These are phyloP conservation scores for Ypsolopha scabrella DNA, from an alignment of 2,888 invertebrate species.

Conservation along the genomic window DNA sequence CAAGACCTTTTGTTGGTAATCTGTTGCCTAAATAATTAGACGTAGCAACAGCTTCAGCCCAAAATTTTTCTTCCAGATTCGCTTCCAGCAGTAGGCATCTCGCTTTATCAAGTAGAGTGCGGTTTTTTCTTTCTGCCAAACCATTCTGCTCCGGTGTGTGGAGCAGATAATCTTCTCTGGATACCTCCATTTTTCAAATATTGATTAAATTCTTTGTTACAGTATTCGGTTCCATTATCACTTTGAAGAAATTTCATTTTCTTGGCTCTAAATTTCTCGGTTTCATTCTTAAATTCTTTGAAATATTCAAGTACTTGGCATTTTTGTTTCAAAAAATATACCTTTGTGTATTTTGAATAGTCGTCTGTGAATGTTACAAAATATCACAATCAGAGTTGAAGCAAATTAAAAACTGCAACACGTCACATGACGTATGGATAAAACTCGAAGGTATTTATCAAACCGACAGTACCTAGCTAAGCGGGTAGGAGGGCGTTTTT, in stretches of 20 bases:
- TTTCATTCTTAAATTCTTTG: conserved; percentile 3
- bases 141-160: conserved; percentile 9
- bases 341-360: too few species aligned
- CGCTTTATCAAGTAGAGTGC: conserved; percentile 6
- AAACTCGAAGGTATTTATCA: too few species aligned
- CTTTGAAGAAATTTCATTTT: conserved; percentile 6
- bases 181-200: conserved; percentile 5
- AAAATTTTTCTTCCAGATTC: conserved; percentile 1
- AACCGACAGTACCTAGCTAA: too few species aligned
- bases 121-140: conserved; percentile 5
- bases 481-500: too few species aligned
- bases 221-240: conserved; percentile 7
- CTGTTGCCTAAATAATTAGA: conserved; percentile 5
- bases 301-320: conserved; percentile 1
- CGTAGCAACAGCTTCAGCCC: conserved; percentile 4
- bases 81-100: conserved; percentile 8
- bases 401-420: too few species aligned
- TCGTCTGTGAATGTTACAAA: too few species aligned
- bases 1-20: too few species aligned
- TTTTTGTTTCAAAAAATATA: conserved; percentile 3
- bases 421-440: too few species aligned
- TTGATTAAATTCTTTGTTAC: conserved; percentile 3
- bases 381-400: too few species aligned
- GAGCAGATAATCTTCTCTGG: conserved; percentile 5
- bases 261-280: conserved; percentile 7